phyloP scores from a whole-genome alignment of 1,140 invertebrate genomes.

The Sesamia nonagrioides region DNA sequence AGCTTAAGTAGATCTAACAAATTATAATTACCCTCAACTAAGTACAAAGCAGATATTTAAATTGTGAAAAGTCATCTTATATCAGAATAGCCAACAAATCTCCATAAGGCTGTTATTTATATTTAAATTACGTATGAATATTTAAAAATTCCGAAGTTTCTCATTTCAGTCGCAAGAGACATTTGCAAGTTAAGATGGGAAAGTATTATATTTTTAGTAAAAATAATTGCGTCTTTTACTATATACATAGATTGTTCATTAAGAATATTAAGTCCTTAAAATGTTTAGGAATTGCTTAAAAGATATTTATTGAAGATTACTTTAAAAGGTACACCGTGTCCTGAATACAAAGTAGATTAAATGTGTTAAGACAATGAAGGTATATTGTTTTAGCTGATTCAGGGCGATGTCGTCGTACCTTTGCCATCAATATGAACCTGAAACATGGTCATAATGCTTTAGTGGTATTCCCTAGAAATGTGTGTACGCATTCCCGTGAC shows the following conservation, averaged over 20 bases:
- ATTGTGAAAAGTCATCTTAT: slow-evolving; percentile 25
- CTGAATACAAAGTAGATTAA: slow-evolving; percentile 40
- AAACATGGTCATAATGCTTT: slow-evolving; percentile 21
- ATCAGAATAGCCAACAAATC: slow-evolving; percentile 39
- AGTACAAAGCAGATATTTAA: slow-evolving; percentile 22
- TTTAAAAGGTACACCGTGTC: slow-evolving; percentile 48
- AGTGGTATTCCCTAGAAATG: slow-evolving; percentile 29
- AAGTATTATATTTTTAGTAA: slow-evolving; percentile 49
- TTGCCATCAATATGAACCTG: slow-evolving; percentile 39
- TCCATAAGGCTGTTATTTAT: slow-evolving; percentile 49
- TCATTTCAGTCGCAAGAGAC: slow-evolving; percentile 44
- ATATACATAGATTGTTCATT: slow-evolving; percentile 24
- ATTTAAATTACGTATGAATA: slow-evolving; percentile 54
- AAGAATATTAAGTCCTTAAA: slow-evolving; percentile 24
- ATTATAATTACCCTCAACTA: slow-evolving; percentile 11
- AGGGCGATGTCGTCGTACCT: slow-evolving; percentile 33
- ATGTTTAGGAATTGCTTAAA: slow-evolving; percentile 39
- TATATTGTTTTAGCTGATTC: slow-evolving; percentile 42
- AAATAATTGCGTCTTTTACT: slow-evolving; percentile 25
- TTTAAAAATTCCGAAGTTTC: slow-evolving; percentile 50
- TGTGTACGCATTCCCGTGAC: slow-evolving; percentile 53
- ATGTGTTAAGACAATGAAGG: slow-evolving; percentile 41
- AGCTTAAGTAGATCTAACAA: slow-evolving; percentile 3
- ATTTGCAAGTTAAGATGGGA: slow-evolving; percentile 51
- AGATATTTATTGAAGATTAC: slow-evolving; percentile 39